Base-by-base conservation (phyloP, 2,888 invertebrate species). In the Volucella inflata region DNA sequence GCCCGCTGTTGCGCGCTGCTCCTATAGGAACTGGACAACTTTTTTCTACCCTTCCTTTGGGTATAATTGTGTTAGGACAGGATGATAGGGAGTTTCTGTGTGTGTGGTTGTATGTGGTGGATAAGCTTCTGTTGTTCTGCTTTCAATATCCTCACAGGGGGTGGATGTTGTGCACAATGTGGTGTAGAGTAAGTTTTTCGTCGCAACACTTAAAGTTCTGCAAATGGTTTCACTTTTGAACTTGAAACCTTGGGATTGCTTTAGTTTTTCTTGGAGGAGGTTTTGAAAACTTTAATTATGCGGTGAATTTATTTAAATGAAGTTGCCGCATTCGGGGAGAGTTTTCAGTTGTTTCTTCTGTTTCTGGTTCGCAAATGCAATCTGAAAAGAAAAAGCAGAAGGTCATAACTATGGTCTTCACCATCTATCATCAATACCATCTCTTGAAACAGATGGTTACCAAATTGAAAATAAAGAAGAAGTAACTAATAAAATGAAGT, bases 1-100 rank as follows among this genome's bases (percentile, higher is more conserved):
- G 87, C 76, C 82, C 87, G 82, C 80, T 88, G 81, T 71, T 87
- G 87, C 78, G 87, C 78, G 77, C 48, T 65, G 68, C 87, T 80
- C 71, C 80, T 76, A 71, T 60, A 64, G 70, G 0, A 30, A 30
- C 64, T 60, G 64, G 21, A 59, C 59, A 40, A 68, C 48, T 12
- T 17, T 50, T 51, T 65, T n/a, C 82, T 71, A 55, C 46, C 68
- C 72, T 81, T 60, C 80, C 70, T 70, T 78, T 62, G 76, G 71
- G 75, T 55, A 65, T 87, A 80, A 85, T 85, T 85, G 81, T 87
- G 81, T 87, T 81, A 84, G 76, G 75, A 62, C 76, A 71, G 55
- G 71, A 74, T 81, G 85, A 81, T 30, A 30, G 77, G 76, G 76
- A 72, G 76, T 72, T 80, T 70, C 65, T 65, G 57, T 65, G 64